A percentile compares a stretch with the other conserved stretches of the same genome.
phyloP scores from a whole-genome alignment of 2,113 vertebrate genomes.

The Sitta europaea region DNA sequence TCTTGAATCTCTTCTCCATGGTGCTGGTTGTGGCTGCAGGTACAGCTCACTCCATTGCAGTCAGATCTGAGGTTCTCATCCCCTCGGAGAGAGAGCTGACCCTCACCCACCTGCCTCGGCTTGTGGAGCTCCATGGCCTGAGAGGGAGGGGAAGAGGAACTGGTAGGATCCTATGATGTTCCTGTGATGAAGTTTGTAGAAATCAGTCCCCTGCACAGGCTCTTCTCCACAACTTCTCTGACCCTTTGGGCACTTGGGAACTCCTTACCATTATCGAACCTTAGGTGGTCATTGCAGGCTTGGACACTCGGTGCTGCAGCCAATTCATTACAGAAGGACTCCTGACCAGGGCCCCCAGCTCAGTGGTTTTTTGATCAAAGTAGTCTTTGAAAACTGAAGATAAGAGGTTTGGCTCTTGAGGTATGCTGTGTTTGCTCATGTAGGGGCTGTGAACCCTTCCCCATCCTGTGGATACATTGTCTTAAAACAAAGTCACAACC shows the following conservation, averaged over 20 bases:
- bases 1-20: not conserved
- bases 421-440: not conserved
- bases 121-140: not conserved
- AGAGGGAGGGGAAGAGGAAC: not conserved
- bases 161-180: not conserved
- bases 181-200: not conserved
- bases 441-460: not conserved
- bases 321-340: not conserved
- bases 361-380: not conserved
- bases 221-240: not conserved
- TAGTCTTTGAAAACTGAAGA: not conserved
- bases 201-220: not conserved
- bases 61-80: not conserved
- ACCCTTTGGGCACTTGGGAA: not conserved
- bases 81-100: accelerated
- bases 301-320: not conserved
- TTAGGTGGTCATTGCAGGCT: accelerated
- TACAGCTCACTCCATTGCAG: accelerated
- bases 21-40: not conserved
- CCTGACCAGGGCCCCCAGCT: not conserved
- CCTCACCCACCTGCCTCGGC: accelerated
- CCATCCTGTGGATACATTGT: not conserved
- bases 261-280: not conserved
- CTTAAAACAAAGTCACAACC: not conserved
- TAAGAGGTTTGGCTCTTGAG: not conserved